Percentiles rank a stretch among this genome's conserved stretches.
These are phyloP conservation scores for Dendrocincla tyrannina DNA, from an alignment of 2,797 vertebrate genomes.

Conservation along the genomic window DNA sequence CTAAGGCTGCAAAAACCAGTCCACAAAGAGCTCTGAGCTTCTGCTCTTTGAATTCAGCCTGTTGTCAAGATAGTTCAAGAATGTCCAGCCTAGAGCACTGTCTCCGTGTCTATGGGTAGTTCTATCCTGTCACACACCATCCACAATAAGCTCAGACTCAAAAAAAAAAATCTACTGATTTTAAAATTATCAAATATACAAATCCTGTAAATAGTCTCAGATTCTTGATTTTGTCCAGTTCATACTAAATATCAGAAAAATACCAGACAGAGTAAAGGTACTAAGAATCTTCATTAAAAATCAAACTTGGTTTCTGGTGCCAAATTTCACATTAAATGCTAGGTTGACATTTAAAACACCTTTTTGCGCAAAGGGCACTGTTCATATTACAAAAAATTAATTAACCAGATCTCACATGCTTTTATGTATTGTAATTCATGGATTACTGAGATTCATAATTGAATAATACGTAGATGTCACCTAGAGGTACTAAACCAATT, in stretches of 20 bases:
- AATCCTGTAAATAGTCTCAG: neutral
- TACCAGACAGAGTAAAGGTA: neutral
- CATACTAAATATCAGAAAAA: neutral
- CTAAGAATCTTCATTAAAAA: slow-evolving; percentile 37
- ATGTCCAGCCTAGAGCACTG: fast-evolving
- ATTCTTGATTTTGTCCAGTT: neutral
- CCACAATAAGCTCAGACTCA: neutral
- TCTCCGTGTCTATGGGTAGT: neutral
- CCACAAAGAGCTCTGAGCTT: neutral
- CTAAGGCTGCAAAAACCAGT: neutral
- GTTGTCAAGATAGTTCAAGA: neutral
- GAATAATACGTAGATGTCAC: slow-evolving; percentile 77
- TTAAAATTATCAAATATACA: neutral
- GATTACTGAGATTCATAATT: slow-evolving; percentile 75
- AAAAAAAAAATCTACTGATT: neutral
- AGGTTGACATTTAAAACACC: slow-evolving; percentile 65
- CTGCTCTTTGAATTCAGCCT: neutral
- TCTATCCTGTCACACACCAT: neutral
- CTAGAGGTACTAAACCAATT: slow-evolving; percentile 74
- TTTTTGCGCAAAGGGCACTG: slow-evolving; percentile 56
- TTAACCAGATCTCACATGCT: slow-evolving; percentile 57
- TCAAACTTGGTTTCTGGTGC: neutral
- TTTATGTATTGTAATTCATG: slow-evolving; percentile 72
- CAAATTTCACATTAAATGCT: slow-evolving; percentile 31
- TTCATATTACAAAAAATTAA: slow-evolving; percentile 63